phyloP scores from a whole-genome alignment of 2,113 vertebrate genomes.

The Clarias magur region DNA sequence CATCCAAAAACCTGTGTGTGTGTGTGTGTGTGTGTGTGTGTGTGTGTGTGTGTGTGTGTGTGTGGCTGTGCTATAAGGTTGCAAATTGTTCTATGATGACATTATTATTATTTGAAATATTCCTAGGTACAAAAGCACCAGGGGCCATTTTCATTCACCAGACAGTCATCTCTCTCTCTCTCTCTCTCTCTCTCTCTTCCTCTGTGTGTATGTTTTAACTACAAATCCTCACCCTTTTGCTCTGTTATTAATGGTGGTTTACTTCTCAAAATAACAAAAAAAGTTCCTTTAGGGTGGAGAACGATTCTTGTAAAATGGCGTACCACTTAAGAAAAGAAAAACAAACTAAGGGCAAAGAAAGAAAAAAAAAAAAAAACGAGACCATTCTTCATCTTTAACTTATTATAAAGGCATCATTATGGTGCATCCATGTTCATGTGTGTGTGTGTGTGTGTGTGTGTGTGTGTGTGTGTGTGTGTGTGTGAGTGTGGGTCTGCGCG shows the following conservation, averaged over 20 bases:
- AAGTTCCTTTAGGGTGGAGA: constrained; percentile 49
- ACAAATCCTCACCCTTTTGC: constrained; percentile 55
- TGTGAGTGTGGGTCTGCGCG: constrained; percentile 32
- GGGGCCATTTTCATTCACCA: constrained; percentile 60
- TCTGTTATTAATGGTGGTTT: constrained; percentile 63
- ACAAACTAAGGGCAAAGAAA: constrained; percentile 38
- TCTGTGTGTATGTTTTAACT: constrained; percentile 39
- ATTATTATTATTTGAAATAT: constrained; percentile 68
- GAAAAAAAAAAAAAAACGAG: constrained; percentile 43
- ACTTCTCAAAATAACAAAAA: constrained; percentile 63
- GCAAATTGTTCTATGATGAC: constrained; percentile 66
- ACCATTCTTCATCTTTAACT: constrained; percentile 58
- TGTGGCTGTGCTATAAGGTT: constrained; percentile 60
- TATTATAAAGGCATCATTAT: constrained; percentile 63
- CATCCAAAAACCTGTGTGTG: constrained; percentile 59
- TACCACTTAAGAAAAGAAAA: constrained; percentile 57
- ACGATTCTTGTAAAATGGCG: constrained; percentile 51
- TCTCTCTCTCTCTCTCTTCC: constrained; percentile 65
- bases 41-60: constrained; percentile 38
- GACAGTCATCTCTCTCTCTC: constrained; percentile 58
- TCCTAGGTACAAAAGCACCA: constrained; percentile 53
- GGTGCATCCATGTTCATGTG: constrained; percentile 47
- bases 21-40: constrained; percentile 31
- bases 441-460: constrained; percentile 28
- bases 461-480: constrained; percentile 27